Evolutionary conservation across 2,888 invertebrate genomes (phyloP).

Genomic region (Auanema freiburgensis): DNA sequence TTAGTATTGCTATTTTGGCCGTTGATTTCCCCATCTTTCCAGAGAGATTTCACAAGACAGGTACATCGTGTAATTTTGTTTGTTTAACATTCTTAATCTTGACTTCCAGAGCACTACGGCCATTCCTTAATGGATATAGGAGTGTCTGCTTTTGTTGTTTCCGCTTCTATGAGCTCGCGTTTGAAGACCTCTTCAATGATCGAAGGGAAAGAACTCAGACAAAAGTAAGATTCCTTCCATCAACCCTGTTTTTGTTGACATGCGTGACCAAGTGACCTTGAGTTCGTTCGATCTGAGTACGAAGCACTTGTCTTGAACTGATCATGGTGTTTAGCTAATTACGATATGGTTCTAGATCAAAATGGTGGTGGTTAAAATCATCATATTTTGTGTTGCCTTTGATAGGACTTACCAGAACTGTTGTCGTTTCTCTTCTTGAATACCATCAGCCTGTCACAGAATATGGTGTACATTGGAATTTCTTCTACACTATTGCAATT

Average conservation of each 20-base stretch:
- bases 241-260: too few species aligned
- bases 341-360: conserved; percentile 22
- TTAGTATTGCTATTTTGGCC: conserved; percentile 83
- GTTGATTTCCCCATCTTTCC: conserved; percentile 91
- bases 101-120: conserved; percentile 47
- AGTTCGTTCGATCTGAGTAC: too few species aligned
- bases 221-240: conserved; percentile 13
- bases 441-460: conserved; percentile 88
- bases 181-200: conserved; percentile 28
- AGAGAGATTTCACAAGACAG: conserved; percentile 82
- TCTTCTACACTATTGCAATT: conserved; percentile 87
- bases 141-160: conserved; percentile 82
- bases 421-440: conserved; percentile 70
- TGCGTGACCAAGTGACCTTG: too few species aligned
- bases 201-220: conserved; percentile 14
- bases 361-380: conserved; percentile 26
- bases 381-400: conserved; percentile 64
- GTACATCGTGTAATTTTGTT: conserved; percentile 63
- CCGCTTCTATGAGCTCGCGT: conserved; percentile 72
- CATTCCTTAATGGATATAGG: conserved; percentile 86
- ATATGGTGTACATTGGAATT: conserved; percentile 97
- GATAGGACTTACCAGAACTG: conserved; percentile 67
- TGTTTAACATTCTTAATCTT: conserved; percentile 6
- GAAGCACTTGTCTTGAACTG: too few species aligned
- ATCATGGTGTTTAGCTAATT: too few species aligned